Percentiles rank a stretch among this genome's conserved stretches.
These are phyloP conservation scores for Exephanes ischioxanthus DNA, from an alignment of 2,888 invertebrate species.

Conservation along the genomic window DNA sequence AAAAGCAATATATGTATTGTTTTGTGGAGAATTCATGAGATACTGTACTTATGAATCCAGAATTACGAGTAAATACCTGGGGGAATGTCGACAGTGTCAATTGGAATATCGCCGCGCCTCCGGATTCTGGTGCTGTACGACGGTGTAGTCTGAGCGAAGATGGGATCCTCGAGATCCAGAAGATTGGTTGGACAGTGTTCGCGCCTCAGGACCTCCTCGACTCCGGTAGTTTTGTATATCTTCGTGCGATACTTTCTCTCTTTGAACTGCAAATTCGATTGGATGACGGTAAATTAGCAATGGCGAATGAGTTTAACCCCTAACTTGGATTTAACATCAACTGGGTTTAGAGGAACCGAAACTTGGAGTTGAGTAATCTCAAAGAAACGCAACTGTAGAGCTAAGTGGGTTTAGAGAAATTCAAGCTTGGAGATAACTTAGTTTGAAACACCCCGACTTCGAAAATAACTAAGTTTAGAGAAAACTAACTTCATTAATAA, in stretches of 20 bases:
- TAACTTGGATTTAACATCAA: too few relatives aligned
- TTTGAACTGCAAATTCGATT: conserved; percentile 75
- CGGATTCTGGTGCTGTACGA: conserved; percentile 80
- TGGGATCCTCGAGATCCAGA: conserved; percentile 71
- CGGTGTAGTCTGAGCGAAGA: conserved; percentile 32
- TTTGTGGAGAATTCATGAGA: too few relatives aligned
- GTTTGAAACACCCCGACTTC: too few relatives aligned
- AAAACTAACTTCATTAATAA: too few relatives aligned
- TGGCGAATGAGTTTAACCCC: too few relatives aligned
- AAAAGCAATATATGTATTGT: not conserved
- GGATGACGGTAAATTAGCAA: not conserved
- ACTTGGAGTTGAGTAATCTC: too few relatives aligned
- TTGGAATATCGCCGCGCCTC: conserved; percentile 88
- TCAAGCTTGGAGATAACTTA: too few relatives aligned
- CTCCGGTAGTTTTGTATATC: conserved; percentile 78
- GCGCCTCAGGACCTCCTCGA: conserved; percentile 78
- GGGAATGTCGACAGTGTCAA: not conserved
- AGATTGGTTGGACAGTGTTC: conserved; percentile 79
- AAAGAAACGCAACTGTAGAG: too few relatives aligned
- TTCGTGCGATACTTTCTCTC: conserved; percentile 79
- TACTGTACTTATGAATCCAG: not conserved
- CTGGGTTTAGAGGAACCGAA: too few relatives aligned
- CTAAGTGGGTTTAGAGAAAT: too few relatives aligned
- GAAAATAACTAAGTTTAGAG: too few relatives aligned
- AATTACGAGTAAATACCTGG: not conserved